Evolutionary conservation across 1,140 invertebrate species (phyloP), one percentile per base, ranked within the genome.

Genomic region (Luehdorfia chinensis): DNA sequence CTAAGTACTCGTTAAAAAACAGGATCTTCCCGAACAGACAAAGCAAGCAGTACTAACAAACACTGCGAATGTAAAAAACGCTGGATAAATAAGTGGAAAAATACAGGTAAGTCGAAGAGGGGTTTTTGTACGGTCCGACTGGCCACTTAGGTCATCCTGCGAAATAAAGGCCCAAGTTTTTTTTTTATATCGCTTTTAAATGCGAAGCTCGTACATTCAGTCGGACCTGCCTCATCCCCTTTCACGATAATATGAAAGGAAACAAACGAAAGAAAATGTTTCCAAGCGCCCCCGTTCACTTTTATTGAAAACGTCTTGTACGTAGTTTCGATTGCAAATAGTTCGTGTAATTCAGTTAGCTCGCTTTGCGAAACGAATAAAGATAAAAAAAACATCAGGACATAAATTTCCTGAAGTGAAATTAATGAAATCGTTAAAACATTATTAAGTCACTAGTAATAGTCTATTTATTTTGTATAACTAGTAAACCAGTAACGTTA

Each of bases 1-100:
- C 79, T 79, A 86, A 86, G 79, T 79, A 84, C 83, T 86, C 77
- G 77, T 84, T 84, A 84, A 84, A 83, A 84, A 85, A 84, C 77
- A 78, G 67, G 76, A 84, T 84, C 75, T 84, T 84, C 75, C 68
- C 67, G 64, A 78, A 69, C 79, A 74, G 76, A 85, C 81, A 85
- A 84, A 85, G 75, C 67, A 66, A 45, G 49, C 54, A 53, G 61
- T 70, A 78, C 75, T 65, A 76, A 79, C 81, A 80, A 80, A 85
- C 75, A 74, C 66, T 73, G 74, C 55, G 63, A 75, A 83, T 78
- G 78, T 84, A 81, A 86, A 68, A 84, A 85, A 81, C 76, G 77
- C 62, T 63, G 77, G 74, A 81, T 85, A 86, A 86, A 86, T 84
- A 86, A 80, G 79, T 85, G 81, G 81, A 84, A 85, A 85, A 85